phyloP scores from a whole-genome alignment of 2,888 invertebrate genomes.

The Cyrtodaria siliqua region DNA sequence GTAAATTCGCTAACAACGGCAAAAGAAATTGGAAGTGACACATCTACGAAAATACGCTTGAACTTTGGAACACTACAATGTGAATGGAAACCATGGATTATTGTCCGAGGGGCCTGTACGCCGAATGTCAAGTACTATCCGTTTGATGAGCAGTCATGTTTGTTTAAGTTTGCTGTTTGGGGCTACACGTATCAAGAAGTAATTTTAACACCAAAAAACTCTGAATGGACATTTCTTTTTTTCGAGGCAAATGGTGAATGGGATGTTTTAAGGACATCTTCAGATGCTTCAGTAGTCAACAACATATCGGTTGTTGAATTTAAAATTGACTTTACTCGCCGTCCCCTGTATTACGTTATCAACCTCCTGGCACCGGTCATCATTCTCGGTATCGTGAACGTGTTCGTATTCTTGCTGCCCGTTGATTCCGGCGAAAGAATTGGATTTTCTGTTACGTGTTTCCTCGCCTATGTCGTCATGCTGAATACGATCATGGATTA shows the following conservation, averaged over 20 bases:
- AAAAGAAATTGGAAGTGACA: constrained; percentile 34
- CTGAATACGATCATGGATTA: constrained; percentile 49
- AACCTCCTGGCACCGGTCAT: constrained; percentile 36
- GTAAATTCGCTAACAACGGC: constrained; percentile 32
- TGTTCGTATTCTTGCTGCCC: constrained; percentile 42
- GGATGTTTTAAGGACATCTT: constrained; percentile 15
- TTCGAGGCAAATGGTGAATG: constrained; percentile 47
- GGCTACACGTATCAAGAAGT: constrained; percentile 26
- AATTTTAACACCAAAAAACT: background rate
- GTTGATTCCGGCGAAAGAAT: constrained; percentile 49
- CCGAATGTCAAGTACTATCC: constrained; percentile 46
- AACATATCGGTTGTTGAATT: constrained; percentile 30
- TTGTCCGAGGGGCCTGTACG: constrained; percentile 22
- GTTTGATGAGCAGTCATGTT: constrained; percentile 39
- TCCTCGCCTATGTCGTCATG: constrained; percentile 52
- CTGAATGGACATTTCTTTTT: constrained; percentile 10
- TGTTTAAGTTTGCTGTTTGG: constrained; percentile 37
- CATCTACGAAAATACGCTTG: constrained; percentile 17
- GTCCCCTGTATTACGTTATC: constrained; percentile 36
- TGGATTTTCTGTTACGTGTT: constrained; percentile 56
- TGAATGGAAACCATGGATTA: constrained; percentile 37
- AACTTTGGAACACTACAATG: constrained; percentile 22
- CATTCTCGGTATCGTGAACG: constrained; percentile 29
- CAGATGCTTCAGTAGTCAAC: background rate
- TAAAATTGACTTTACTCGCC: constrained; percentile 13